A percentile compares a stretch with the other conserved stretches of the same genome.
These are phyloP conservation scores for Trimorus sp. DNA, from an alignment of 2,888 invertebrate species.

Conservation along the genomic window DNA sequence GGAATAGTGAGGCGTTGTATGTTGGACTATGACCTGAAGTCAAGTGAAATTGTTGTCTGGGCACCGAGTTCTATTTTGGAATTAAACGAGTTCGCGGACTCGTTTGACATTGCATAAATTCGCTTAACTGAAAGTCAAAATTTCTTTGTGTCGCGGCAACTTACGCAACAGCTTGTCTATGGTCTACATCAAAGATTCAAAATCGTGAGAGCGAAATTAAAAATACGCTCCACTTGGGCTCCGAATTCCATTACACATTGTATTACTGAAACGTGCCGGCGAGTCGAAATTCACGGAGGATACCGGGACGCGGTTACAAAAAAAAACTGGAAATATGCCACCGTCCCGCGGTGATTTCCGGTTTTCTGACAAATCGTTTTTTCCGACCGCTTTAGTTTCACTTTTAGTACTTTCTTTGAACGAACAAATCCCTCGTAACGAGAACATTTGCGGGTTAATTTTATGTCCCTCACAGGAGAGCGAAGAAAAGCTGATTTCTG, in stretches of 20 bases:
- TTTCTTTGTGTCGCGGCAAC: no score
- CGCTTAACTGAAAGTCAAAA: no score
- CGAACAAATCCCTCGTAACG: constrained; percentile 53
- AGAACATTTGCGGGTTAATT: constrained; percentile 47
- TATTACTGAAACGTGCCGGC: constrained; percentile 27
- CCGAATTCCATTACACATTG: constrained; percentile 22
- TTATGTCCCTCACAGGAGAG: constrained; percentile 30
- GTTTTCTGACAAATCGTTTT: constrained; percentile 46
- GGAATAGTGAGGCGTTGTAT: no score
- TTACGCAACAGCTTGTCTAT: no score
- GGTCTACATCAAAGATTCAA: constrained; percentile 16
- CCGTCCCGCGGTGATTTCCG: constrained; percentile 32
- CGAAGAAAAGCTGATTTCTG: constrained; percentile 7
- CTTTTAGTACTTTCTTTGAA: constrained; percentile 40
- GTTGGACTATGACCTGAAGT: no score
- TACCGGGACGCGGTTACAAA: constrained; percentile 1
- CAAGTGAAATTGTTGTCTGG: no score
- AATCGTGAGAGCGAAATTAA: constrained; percentile 24
- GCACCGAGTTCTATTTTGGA: no score
- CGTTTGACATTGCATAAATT: no score
- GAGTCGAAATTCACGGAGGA: constrained; percentile 33
- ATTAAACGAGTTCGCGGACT: no score
- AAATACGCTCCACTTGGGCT: constrained; percentile 31
- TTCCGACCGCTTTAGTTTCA: constrained; percentile 41
- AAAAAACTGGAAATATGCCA: constrained; percentile 36